Evolutionary conservation across 2,113 vertebrate genomes (phyloP).

Genomic region (Choloepus hoffmanni): DNA sequence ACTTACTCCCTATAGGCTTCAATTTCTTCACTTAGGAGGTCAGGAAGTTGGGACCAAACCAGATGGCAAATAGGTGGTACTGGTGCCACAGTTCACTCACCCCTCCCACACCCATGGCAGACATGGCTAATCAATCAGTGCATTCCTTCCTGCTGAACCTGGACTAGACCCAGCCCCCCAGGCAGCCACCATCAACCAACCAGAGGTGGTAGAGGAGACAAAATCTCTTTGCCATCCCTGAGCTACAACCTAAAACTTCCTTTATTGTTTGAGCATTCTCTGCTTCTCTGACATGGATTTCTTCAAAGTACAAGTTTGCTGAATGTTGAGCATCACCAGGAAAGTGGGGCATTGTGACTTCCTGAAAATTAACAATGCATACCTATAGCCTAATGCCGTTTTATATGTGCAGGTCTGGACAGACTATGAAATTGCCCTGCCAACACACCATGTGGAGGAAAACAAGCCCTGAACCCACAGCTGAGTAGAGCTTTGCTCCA

Average conservation of each 20-base stretch:
- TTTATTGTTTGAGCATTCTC: not conserved
- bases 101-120: not conserved
- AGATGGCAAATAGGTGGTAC: not conserved
- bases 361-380: not conserved
- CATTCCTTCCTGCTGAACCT: not conserved
- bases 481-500: not conserved
- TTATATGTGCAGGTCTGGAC: not conserved
- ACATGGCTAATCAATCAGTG: not conserved
- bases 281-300: not conserved
- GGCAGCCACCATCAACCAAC: not conserved
- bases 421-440: not conserved
- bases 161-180: not conserved
- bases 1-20: not conserved
- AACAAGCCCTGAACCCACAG: not conserved
- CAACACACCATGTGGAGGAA: not conserved
- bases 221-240: not conserved
- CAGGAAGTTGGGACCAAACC: not conserved
- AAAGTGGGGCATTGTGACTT: not conserved
- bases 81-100: not conserved
- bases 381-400: not conserved
- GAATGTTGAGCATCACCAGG: not conserved
- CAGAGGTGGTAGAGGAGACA: not conserved
- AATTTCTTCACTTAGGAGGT: not conserved
- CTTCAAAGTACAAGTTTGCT: not conserved
- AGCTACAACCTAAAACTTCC: not conserved